Percentiles rank a stretch among this genome's conserved stretches.
Evolutionary conservation across 2,797 vertebrate species (phyloP).

Genomic region (Muscicapa comitata): DNA sequence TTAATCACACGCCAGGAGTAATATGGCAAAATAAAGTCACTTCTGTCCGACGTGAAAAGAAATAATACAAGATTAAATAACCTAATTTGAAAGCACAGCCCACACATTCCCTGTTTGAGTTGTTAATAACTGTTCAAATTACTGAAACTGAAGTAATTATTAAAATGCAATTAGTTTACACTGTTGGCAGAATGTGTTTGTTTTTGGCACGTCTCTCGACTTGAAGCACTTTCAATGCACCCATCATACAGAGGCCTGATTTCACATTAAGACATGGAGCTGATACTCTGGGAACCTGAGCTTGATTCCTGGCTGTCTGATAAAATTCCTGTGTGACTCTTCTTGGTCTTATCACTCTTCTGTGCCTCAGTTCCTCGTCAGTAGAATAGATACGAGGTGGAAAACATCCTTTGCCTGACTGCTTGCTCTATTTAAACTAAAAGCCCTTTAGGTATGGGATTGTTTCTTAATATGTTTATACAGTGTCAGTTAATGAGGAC

Average conservation of each 20-base stretch:
- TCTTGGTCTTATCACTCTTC: neutral
- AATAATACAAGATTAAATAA: conserved; percentile 13
- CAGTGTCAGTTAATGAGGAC: neutral
- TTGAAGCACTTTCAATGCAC: neutral
- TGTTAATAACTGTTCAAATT: conserved; percentile 19
- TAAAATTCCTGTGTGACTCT: neutral
- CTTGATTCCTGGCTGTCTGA: neutral
- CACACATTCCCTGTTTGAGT: neutral
- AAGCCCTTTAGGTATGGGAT: neutral
- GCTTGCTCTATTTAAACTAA: neutral
- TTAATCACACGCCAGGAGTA: neutral
- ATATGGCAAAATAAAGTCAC: neutral
- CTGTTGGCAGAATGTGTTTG: neutral
- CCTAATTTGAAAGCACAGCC: neutral
- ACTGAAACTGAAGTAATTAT: conserved; percentile 31
- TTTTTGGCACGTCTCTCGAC: neutral
- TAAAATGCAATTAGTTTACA: conserved; percentile 41
- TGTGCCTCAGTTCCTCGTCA: neutral
- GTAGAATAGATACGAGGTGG: neutral
- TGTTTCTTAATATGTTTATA: conserved; percentile 42
- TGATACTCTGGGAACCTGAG: neutral
- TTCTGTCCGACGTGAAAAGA: neutral
- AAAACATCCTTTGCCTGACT: neutral
- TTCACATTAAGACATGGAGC: neutral
- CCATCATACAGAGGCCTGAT: neutral